Base-by-base conservation (phyloP, 2,888 invertebrate species). In the Syritta pipiens region DNA sequence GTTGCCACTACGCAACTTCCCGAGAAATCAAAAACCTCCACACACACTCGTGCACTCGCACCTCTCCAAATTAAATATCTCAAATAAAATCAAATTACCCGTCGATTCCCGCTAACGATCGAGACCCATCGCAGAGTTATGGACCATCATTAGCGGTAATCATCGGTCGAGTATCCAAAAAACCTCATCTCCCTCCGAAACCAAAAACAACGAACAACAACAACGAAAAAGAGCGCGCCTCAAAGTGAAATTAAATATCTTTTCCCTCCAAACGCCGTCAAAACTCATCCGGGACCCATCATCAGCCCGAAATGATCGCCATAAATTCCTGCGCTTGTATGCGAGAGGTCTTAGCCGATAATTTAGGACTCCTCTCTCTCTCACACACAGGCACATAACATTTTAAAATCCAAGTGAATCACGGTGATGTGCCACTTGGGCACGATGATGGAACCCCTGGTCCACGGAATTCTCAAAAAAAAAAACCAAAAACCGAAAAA, bases 141-240 rank as follows among this genome's bases (percentile, higher is more conserved):
- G 57, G 53, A 46, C 63, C 77, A 60, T 77, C 65, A 77, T 77
- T 77, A 77, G 65, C 12, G 72, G 77, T 51, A 72, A 77, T 77
- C 65, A 65, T 60, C 32, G 48, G 60, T 9, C 28, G 37, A 62
- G 42, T 24, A 46, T 28, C 37, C 48, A 40, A 22, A 12, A 32
- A 14, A 24, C 4, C 30, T 20, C 44, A 20, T 14, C 37, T 26
- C 22, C 19, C 37, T 42, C 42, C 24, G 12, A 60, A 32, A 49
- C 30, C 22, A 22, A 49, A 20, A 49, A 37, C 10, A 49, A 20
- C 20, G 9, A 46, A 10, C 59, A 40, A 60, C 35, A 30, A 48
- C 37, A 55, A 49, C 22, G 49, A 40, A 5, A 51, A 4, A 30
- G 10, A 51, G n/a, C 49, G 35, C 10, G 19, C 42, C 19, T 1